Evolutionary conservation across 2,797 vertebrate species (phyloP).

Genomic region (Enteromius paludinosus): DNA sequence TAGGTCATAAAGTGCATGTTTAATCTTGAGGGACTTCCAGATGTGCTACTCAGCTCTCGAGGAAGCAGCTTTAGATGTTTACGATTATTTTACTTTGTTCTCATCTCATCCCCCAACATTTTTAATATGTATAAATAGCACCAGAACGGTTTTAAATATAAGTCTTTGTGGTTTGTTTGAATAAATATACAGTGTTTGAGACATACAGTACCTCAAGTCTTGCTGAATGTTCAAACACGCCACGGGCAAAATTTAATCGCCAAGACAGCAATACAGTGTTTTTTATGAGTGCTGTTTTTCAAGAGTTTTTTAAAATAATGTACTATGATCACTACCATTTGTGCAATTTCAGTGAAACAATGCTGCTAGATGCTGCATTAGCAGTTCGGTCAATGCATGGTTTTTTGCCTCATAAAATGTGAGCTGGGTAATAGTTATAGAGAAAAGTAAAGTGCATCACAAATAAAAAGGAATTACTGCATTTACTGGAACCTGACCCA

Average conservation of each 20-base stretch:
- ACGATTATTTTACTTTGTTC: constrained; percentile 54
- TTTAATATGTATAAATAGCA: constrained; percentile 16
- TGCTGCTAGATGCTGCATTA: background rate
- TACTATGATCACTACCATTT: background rate
- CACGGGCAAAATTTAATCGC: constrained; percentile 26
- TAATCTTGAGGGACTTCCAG: constrained; percentile 71
- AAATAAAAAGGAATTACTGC: background rate
- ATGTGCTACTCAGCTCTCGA: constrained; percentile 65
- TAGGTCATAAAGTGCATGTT: constrained; percentile 72
- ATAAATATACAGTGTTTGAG: constrained; percentile 14
- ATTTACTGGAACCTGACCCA: constrained; percentile 23
- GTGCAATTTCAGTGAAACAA: background rate
- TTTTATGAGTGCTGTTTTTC: constrained; percentile 5
- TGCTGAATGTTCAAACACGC: background rate
- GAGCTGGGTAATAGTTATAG: constrained; percentile 2
- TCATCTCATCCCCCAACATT: constrained; percentile 42
- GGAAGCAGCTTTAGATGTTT: constrained; percentile 65
- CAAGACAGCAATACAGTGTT: background rate
- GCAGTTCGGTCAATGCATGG: background rate
- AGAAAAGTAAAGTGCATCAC: constrained; percentile 24
- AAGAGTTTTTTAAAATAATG: constrained; percentile 13
- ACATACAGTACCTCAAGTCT: background rate
- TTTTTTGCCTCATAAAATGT: constrained; percentile 27
- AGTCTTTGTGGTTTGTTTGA: constrained; percentile 8
- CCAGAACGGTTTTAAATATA: constrained; percentile 9